Base-by-base conservation (phyloP, 2,888 invertebrate species). In the Sinohyriopsis cumingii region DNA sequence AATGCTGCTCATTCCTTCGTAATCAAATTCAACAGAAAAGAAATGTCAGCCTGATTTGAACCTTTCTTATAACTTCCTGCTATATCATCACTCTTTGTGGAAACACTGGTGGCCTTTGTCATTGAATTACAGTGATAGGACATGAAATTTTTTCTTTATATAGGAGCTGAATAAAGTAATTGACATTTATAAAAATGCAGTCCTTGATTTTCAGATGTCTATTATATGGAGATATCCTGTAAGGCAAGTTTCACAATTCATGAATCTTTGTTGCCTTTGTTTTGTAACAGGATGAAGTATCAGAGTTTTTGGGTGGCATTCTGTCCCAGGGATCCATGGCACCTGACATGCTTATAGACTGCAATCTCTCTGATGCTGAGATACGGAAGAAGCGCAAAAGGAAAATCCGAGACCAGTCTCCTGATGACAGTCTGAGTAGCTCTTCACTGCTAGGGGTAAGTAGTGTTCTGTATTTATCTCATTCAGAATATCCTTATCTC, bases 281-380 rank as follows among this genome's bases (percentile, higher is more conserved):
- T 24, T n/a, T 59, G n/a, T 65, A 65, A 12, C 76, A 90, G 89
- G 86, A 91, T 84, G 85, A 89, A 79, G 80, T 91, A 77, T 83
- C 88, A 81, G 85, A 91, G 84, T 87, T 90, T 82, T 84, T 91
- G 81, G 87, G 91, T 80, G 80, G 89, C 71, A 81, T 91, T 62
- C 73, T 89, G 54, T 82, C 84, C 6, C 86, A 86, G 66, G 75
- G 76, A 28, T 69, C 79, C 15, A 70, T 73, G 22, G 55, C 79
- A 0, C 77, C 76, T 20, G 82, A 83, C n/a, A 69, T 76, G 0
- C 74, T 77, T 5, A 71, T 72, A 20, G 73, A 76, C 53, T 45
- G 45, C 45, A 80, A 79, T 54, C 66, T 77, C 7, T 71, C 76
- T 60, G 80, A 84, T 57, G 60, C 75, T n/a, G 79, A 82, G 57